Evolutionary conservation across 2,113 vertebrate species (phyloP).

Genomic region (Columba janthina): DNA sequence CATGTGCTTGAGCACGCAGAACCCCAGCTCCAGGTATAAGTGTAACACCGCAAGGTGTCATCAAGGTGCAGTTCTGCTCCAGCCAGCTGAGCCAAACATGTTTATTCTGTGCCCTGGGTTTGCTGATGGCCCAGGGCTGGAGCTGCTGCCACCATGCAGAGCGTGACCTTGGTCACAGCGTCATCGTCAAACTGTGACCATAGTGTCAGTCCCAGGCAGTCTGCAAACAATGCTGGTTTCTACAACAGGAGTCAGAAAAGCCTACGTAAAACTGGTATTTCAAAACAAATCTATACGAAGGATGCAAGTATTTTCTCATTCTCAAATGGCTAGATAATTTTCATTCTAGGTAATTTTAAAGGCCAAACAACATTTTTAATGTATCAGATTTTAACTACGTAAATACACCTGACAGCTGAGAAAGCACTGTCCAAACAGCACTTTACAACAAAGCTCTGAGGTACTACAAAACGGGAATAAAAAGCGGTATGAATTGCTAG

Average conservation of each 20-base stretch:
- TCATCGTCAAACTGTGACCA: neutral
- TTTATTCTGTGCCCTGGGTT: rapidly evolving
- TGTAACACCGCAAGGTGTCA: neutral
- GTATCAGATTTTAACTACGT: neutral
- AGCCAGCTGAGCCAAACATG: neutral
- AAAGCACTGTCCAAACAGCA: neutral
- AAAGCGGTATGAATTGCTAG: neutral
- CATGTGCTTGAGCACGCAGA: neutral
- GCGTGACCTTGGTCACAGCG: rapidly evolving
- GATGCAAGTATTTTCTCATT: neutral
- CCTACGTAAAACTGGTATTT: neutral
- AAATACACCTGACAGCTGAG: neutral
- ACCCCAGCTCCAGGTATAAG: neutral
- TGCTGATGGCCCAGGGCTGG: neutral
- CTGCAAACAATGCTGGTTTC: neutral
- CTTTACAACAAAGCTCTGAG: neutral
- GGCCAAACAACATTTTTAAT: neutral
- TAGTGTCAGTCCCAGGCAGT: neutral
- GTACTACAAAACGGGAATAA: neutral
- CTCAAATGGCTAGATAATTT: neutral
- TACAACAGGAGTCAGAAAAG: neutral
- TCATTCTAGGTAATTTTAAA: neutral
- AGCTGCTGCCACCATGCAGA: neutral
- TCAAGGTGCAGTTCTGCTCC: neutral
- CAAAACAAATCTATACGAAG: neutral